Conservation (phyloP, 1,140 invertebrate species). For the Coenobita brevimanus region DNA sequence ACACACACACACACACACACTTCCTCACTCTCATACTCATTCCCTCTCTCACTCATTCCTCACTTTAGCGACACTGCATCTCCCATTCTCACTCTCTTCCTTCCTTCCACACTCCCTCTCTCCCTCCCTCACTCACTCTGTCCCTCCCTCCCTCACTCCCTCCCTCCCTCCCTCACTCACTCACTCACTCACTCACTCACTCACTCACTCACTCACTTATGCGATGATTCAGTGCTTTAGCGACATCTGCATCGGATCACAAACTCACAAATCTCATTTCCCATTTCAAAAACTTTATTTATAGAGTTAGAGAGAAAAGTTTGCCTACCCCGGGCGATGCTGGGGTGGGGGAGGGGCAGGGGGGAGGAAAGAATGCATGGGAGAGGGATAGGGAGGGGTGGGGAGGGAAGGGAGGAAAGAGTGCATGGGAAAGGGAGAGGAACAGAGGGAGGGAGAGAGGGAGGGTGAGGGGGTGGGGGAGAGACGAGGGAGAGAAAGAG, state of each 20-base stretch:
- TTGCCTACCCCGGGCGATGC: conserved; percentile 15
- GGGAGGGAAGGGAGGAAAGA: not conserved
- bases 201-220: too few relatives aligned
- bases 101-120: not conserved
- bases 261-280: conserved; percentile 56
- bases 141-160: not conserved
- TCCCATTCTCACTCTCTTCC: too few relatives aligned
- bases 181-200: too few relatives aligned
- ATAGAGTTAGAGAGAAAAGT: conserved; percentile 55
- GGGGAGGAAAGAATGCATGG: not conserved
- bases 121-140: not conserved
- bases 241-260: conserved; percentile 57
- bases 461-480: not conserved
- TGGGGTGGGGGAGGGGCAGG: not conserved
- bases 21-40: too few relatives aligned
- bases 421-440: not conserved
- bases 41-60: too few relatives aligned
- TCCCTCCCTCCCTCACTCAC: not conserved
- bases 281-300: conserved; percentile 56
- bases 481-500: not conserved
- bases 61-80: too few relatives aligned
- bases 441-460: not conserved
- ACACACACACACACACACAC: too few relatives aligned
- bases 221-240: conserved; percentile 47
- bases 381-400: conserved; percentile 13